These are phyloP conservation scores for Apodemus agrarius DNA, from an alignment of 2,797 vertebrate species.

Conservation along the genomic window DNA sequence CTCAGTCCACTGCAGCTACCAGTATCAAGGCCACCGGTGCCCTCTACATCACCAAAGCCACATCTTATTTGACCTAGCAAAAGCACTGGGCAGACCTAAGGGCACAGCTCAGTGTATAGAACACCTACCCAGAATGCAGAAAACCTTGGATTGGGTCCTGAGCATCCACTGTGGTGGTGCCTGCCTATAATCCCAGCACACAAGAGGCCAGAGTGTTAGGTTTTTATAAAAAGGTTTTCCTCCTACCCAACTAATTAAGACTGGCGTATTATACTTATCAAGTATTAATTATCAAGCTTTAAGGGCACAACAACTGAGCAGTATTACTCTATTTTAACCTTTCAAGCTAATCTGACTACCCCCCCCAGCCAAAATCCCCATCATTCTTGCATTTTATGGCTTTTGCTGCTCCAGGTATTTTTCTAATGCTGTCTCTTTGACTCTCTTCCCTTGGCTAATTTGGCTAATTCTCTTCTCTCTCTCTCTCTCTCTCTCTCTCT, in stretches of 20 bases:
- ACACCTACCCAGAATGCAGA: background rate
- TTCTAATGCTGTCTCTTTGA: background rate
- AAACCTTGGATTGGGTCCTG: background rate
- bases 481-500: too few species aligned
- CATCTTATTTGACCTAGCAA: background rate
- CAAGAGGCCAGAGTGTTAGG: background rate
- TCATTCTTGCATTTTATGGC: background rate
- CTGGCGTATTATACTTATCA: background rate
- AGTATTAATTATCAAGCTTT: background rate
- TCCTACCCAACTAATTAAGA: background rate
- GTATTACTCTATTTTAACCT: background rate
- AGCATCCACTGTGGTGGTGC: background rate
- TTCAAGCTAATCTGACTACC: background rate
- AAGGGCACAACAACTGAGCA: background rate
- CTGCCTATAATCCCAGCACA: background rate
- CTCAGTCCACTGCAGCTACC: background rate
- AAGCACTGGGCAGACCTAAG: background rate
- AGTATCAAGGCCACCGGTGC: background rate
- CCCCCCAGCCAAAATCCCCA: background rate
- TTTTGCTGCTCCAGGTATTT: background rate
- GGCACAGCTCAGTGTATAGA: background rate
- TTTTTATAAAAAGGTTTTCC: background rate
- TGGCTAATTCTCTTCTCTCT: too few species aligned
- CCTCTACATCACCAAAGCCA: background rate
- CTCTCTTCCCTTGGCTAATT: background rate